phyloP scores from a whole-genome alignment of 2,797 vertebrate species.

The Columba guinea region DNA sequence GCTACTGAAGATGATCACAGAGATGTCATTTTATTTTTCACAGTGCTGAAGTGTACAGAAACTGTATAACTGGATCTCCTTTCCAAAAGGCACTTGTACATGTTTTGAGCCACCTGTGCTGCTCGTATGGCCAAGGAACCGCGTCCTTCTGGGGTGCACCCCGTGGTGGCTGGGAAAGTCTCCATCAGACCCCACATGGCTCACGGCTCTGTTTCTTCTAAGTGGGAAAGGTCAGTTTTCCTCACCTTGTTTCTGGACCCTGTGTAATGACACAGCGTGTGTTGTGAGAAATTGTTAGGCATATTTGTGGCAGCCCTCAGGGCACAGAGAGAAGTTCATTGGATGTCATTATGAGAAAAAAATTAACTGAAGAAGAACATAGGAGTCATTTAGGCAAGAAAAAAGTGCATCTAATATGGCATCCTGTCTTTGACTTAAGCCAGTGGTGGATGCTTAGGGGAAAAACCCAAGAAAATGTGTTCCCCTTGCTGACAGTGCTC shows the following conservation, averaged over 20 bases:
- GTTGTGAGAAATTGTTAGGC: neutral
- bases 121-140: accelerated
- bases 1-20: neutral
- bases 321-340: neutral
- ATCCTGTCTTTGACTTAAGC: neutral
- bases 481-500: neutral
- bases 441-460: neutral
- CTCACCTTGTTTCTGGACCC: neutral
- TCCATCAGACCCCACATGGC: accelerated
- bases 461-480: neutral
- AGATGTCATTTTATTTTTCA: neutral
- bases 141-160: accelerated
- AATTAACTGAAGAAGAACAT: neutral
- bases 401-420: neutral
- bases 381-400: neutral
- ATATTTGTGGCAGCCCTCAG: neutral
- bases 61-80: neutral
- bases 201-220: neutral
- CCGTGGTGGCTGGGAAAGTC: neutral
- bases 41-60: neutral
- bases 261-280: accelerated
- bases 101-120: neutral
- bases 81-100: neutral
- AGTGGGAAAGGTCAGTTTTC: neutral
- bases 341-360: neutral